Evolutionary conservation across 2,797 vertebrate species (phyloP), one percentile per base, ranked within the genome.

Genomic region (Neosalanx taihuensis): DNA sequence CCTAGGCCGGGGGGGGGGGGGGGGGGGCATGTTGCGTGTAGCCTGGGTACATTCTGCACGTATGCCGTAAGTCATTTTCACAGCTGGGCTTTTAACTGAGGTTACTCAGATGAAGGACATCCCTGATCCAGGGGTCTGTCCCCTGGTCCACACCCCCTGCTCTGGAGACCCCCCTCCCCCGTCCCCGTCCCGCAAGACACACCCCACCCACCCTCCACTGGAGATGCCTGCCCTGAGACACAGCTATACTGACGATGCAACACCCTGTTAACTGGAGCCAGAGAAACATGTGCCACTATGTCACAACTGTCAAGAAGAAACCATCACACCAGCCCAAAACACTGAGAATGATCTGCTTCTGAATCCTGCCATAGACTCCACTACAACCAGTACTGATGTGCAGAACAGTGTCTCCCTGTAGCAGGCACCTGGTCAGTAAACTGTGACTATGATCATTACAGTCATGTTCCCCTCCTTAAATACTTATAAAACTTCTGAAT

Each of bases 51-150:
- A 91, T 92, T 92, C 86, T 90, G 81, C 80, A 87, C 77, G 84
- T 84, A 88, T 91, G 90, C 86, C 72, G 88, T 92, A 88, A 92
- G 89, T 72, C 88, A 91, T 92, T 93, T 91, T 90, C 90, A 92
- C 91, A 92, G 90, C 89, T 92, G 91, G 88, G 74, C 81, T 87
- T 90, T 89, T 83, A 88, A 89, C 69, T 79, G 74, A 76, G 84
- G 86, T 91, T 89, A 92, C 90, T 92, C 89, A 91, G 79, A 82
- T 64, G 86, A 83, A 84, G 81, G 85, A 90, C 80, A 87, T 91
- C 87, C 79, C 83, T 80, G 83, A 83, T 85, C 76, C 87, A 72
- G 80, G 88, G 88, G 87, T 87, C 88, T 79, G 87, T 88, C 89
- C 83, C 82, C 84, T 76, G 89, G 77, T 81, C 59, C 59, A 64